Evolutionary conservation across 2,888 invertebrate genomes (phyloP).

Genomic region (Hemithea aestivaria): DNA sequence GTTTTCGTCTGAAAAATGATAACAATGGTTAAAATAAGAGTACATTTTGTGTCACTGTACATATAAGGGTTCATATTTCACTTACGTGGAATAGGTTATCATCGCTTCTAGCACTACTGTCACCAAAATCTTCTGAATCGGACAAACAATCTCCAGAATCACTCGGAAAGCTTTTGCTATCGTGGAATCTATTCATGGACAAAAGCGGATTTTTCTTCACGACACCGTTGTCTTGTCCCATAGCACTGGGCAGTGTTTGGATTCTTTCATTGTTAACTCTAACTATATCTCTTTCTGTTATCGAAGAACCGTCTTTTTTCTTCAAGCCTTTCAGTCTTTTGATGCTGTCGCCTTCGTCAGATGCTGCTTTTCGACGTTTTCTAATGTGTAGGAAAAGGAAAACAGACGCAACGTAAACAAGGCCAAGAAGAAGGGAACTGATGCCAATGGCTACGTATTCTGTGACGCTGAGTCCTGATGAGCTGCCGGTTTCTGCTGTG

Average conservation of each 20-base stretch:
- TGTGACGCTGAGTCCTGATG: constrained; percentile 82
- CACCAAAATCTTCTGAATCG: constrained; percentile 81
- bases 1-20: constrained; percentile 58
- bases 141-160: constrained; percentile 82
- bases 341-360: constrained; percentile 63
- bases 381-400: constrained; percentile 89
- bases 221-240: constrained; percentile 82
- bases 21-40: background rate
- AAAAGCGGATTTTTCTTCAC: constrained; percentile 89
- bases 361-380: constrained; percentile 77
- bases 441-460: constrained; percentile 92
- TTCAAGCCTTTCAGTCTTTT: constrained; percentile 56
- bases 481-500: constrained; percentile 71
- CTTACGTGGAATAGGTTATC: constrained; percentile 58
- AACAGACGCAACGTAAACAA: constrained; percentile 92
- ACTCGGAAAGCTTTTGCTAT: constrained; percentile 57
- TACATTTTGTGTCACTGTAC: background rate
- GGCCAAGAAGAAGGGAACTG: constrained; percentile 89
- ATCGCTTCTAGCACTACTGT: constrained; percentile 56
- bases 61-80: constrained; percentile 7
- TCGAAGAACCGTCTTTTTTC: constrained; percentile 61
- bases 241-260: constrained; percentile 56
- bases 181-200: constrained; percentile 79
- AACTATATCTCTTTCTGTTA: constrained; percentile 68
- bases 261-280: constrained; percentile 66